Conservation (phyloP, 2,113 vertebrate species). For the Tachycineta bicolor region DNA sequence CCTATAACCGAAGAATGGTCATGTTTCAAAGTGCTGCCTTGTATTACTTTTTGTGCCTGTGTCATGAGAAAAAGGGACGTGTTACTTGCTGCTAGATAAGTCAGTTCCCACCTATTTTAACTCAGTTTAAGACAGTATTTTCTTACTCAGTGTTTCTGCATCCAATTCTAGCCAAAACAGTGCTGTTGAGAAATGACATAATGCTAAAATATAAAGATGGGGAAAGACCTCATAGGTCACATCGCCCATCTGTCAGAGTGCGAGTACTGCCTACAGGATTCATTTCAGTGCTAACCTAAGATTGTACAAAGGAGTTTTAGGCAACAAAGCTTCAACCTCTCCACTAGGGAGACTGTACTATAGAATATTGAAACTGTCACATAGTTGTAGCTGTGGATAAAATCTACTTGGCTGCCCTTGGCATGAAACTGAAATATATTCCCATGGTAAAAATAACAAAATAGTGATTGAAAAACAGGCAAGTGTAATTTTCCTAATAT, state of each 20-base stretch:
- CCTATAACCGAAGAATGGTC: background rate
- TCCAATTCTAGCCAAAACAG: background rate
- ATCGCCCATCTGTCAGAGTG: background rate
- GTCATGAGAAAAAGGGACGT: background rate
- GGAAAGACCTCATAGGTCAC: background rate
- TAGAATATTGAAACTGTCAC: background rate
- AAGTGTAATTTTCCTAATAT: background rate
- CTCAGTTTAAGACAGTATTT: background rate
- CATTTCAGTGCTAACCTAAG: background rate
- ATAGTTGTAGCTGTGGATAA: background rate
- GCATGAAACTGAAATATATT: background rate
- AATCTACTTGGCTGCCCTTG: background rate
- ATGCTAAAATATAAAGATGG: background rate
- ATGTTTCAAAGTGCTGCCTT: background rate
- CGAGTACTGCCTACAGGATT: background rate
- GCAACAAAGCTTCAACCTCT: background rate
- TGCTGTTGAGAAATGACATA: background rate
- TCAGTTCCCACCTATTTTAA: background rate
- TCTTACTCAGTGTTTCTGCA: background rate
- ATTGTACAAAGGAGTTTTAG: background rate
- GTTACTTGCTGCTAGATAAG: slow-evolving; percentile 5
- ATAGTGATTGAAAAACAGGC: background rate
- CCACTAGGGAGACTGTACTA: background rate
- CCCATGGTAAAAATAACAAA: background rate
- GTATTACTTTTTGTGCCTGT: background rate